Base-by-base conservation (phyloP, 2,113 vertebrate genomes). In the Puntigrus tetrazona region DNA sequence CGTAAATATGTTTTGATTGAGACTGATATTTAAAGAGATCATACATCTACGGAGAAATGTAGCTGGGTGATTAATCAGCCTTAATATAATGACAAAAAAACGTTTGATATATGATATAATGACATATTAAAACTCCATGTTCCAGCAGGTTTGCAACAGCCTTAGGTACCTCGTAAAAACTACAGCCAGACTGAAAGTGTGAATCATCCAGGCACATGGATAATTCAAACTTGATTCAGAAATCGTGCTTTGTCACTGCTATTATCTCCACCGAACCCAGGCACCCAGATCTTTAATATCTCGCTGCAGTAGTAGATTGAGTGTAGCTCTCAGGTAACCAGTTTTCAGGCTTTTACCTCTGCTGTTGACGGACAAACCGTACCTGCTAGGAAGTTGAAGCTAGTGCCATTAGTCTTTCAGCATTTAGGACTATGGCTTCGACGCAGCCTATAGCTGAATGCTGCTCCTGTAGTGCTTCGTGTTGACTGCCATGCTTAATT, bases 381-480 rank as follows among this genome's bases (percentile, higher is more conserved):
- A 88, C 89, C 87, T 87, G 87, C 88, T 82, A 83, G 88, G 88
- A 88, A 89, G 87, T 90, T 91, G 81, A 88, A 86, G 85, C 89
- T 89, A 85, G 87, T 55, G n/a, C 84, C 87, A 89, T 89, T 90
- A 90, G 86, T 89, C 90, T 91, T 91, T 91, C 90, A 91, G 82
- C 88, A 41, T 88, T 43, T 29, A 79, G 78, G 59, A 79, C 69
- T 78, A 84, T 50, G 20, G 81, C 83, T 88, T 84, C 55, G 34
- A 52, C 86, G 81, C 38, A 38, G 41, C 82, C 72, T 81, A n/a
- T 50, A 77, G 78, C 57, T 67, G 82, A 86, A 87, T 84, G 86
- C 73, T 83, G 83, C 85, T 85, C 31, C 87, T 87, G 83, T 67
- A 84, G 67, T 84, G 81, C 45, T 59, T 75, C 75, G n/a, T 82